Percentiles rank a stretch among this genome's conserved stretches.
These are phyloP conservation scores for Chironomus tentans DNA, from an alignment of 2,888 invertebrate species.

Conservation along the genomic window DNA sequence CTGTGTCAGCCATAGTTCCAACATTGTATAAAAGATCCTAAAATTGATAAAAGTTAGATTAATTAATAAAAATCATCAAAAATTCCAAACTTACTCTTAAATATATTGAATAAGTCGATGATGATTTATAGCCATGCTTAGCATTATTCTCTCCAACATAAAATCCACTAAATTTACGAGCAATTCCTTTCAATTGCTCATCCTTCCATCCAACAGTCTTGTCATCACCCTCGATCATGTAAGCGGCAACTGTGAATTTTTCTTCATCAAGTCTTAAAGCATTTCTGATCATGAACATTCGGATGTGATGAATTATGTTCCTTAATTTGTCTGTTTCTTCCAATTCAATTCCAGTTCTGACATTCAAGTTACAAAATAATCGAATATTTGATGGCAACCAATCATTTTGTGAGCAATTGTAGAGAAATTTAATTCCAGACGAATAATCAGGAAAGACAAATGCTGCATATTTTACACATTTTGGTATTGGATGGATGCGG, in stretches of 20 bases:
- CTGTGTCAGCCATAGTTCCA: conserved; percentile 86
- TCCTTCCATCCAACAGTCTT: background rate
- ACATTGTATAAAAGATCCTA: conserved; percentile 82
- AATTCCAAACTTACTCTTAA: conserved; percentile 57
- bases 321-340: conserved; percentile 49
- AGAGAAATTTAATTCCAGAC: conserved; percentile 76
- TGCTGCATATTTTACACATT: conserved; percentile 80
- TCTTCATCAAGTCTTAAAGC: background rate
- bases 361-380: conserved; percentile 96
- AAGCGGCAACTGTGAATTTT: background rate
- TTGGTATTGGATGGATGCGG: conserved; percentile 79
- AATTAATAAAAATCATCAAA: too few relatives aligned
- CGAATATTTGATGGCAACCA: conserved; percentile 94
- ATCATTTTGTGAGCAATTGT: conserved; percentile 69
- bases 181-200: background rate
- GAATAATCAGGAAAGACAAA: conserved; percentile 91
- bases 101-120: conserved; percentile 36
- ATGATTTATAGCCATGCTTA: background rate
- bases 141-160: background rate
- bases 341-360: conserved; percentile 79
- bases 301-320: conserved; percentile 62
- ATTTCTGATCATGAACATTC: conserved; percentile 44
- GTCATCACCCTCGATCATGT: background rate
- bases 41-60: too few relatives aligned
- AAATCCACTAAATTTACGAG: background rate